Evolutionary conservation across 2,888 invertebrate species (phyloP), one percentile per base, ranked within the genome.

Genomic region (Oasisia sp.): DNA sequence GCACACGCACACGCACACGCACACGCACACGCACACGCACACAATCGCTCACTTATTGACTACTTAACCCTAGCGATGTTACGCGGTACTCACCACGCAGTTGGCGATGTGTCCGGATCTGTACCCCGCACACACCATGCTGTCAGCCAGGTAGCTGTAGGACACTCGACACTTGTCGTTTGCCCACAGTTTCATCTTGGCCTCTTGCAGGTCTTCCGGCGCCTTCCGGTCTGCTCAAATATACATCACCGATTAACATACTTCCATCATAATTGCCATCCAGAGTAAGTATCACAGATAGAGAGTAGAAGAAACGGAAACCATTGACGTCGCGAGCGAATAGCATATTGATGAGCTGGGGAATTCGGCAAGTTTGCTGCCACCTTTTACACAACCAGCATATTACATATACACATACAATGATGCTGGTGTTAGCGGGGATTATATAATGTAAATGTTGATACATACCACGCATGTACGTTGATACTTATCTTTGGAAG

Each of bases 51-150:
- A 38, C 38, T 38, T 38, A 38, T 38, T 38, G 38, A 38, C 38
- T 38, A 38, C 38, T 38, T 38, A 38, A 38, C 50, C 9, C 50
- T 50, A 50, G 12, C 11, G 32, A 0, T 4, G 4, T 45, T 0
- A 19, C 19, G 32, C 11, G 19, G 7, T 27, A 93, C 92, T 90
- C 44, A 94, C 94, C 32, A 89, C 89, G 56, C 94, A 94, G 74
- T 91, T 94, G 32, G 95, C 94, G 19, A 94, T 94, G 38, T 94
- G 92, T 7, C 95, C 96, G 5, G 95, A 95, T 92, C 94, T 94
- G 93, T 96, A 96, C 1, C 96, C 96, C 50, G 96, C 96, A 94
- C 96, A 96, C 11, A 95, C 92, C 93, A 92, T 92, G 38, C 38
- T 50, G 45, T 92, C 92, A 32, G 89, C 32, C 9, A 92, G 58